Percentiles rank a stretch among this genome's conserved stretches.
Conservation (phyloP, 1,140 invertebrate genomes). For the Drosophila nannoptera region DNA sequence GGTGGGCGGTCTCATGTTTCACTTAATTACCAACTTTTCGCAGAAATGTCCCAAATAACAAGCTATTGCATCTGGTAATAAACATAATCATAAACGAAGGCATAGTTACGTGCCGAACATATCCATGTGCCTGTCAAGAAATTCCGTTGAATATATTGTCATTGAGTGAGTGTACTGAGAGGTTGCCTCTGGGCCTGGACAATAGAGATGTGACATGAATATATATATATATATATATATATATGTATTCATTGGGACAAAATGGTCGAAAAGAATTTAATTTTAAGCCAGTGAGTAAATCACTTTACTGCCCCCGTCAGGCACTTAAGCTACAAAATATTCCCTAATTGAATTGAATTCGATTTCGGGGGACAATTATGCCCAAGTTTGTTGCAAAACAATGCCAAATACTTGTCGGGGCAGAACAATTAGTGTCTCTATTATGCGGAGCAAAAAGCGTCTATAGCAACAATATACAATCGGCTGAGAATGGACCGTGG, state of each 20-base stretch:
- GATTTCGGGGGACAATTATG: slow-evolving; percentile 10
- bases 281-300: no score
- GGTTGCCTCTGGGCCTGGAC: no score
- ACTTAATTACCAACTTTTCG: slow-evolving; percentile 46
- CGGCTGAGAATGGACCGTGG: slow-evolving; percentile 34
- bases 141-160: no score
- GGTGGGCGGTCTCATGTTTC: slow-evolving; percentile 20
- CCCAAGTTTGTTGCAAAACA: slow-evolving; percentile 12
- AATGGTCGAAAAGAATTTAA: no score
- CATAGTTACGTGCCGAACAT: slow-evolving; percentile 19
- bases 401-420: slow-evolving; percentile 28
- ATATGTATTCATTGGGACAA: no score
- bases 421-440: slow-evolving; percentile 64
- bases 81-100: slow-evolving; percentile 35
- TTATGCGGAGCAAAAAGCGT: slow-evolving; percentile 44
- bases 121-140: neutral
- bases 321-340: neutral
- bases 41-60: slow-evolving; percentile 44
- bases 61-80: slow-evolving; percentile 50
- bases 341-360: slow-evolving; percentile 22
- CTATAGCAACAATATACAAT: slow-evolving; percentile 47
- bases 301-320: neutral
- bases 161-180: no score
- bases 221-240: no score
- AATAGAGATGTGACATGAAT: no score